phyloP scores from a whole-genome alignment of 2,797 vertebrate genomes.

The Melanitta fusca region DNA sequence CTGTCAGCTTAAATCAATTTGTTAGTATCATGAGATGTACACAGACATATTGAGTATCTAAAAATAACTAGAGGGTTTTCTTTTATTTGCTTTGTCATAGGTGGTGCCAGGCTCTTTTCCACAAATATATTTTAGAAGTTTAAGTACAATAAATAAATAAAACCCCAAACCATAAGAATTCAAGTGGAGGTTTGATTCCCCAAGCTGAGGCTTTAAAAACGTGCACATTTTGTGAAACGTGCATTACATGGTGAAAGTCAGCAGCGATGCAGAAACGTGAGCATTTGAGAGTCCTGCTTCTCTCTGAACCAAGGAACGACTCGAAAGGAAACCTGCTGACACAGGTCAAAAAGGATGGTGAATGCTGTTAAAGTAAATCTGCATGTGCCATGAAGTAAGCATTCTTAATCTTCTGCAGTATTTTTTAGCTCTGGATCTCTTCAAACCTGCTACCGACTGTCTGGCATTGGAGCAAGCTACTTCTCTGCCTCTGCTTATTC shows the following conservation, averaged over 20 bases:
- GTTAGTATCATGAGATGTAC: background rate
- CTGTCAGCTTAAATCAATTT: background rate
- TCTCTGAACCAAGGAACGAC: background rate
- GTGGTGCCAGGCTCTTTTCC: background rate
- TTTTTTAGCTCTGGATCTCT: conserved; percentile 33
- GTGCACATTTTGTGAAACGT: background rate
- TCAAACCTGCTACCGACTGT: conserved; percentile 8
- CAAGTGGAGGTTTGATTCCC: background rate
- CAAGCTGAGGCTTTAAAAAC: background rate
- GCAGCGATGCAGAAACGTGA: background rate
- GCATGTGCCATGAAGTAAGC: background rate
- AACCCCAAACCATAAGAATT: background rate
- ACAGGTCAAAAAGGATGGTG: background rate
- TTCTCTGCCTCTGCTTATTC: conserved; percentile 30
- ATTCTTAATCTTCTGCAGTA: background rate
- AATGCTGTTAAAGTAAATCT: background rate
- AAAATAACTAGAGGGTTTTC: background rate
- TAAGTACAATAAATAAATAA: background rate
- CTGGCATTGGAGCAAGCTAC: conserved; percentile 1
- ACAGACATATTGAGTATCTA: background rate
- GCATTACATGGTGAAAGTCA: background rate
- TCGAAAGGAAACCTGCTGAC: background rate
- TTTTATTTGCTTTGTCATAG: background rate
- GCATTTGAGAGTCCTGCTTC: background rate
- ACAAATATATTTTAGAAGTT: background rate